phyloP scores from a whole-genome alignment of 2,113 vertebrate genomes.

The Sceloporus undulatus region DNA sequence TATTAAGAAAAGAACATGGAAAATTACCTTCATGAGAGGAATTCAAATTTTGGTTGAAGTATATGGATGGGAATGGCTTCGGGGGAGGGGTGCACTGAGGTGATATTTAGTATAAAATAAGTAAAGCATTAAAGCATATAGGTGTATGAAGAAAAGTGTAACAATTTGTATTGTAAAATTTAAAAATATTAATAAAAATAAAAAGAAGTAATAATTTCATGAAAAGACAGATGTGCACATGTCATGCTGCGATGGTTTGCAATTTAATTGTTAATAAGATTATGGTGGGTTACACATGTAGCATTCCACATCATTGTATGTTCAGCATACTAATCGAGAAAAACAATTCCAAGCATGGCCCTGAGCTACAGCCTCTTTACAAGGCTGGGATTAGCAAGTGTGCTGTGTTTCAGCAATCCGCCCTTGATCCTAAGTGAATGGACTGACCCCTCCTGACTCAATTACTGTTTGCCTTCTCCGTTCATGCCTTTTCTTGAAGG shows the following conservation, averaged over 20 bases:
- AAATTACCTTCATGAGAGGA: too few species aligned
- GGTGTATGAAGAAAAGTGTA: too few species aligned
- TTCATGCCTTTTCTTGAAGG: not conserved
- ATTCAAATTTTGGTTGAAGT: too few species aligned
- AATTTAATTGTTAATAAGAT: not conserved
- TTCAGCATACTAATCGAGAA: not conserved
- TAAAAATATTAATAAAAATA: too few species aligned
- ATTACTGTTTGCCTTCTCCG: not conserved
- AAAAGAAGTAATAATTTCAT: not conserved
- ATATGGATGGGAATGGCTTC: too few species aligned
- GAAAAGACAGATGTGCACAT: not conserved
- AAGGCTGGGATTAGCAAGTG: not conserved
- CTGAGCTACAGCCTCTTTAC: not conserved
- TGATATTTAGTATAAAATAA: too few species aligned
- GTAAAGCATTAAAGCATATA: too few species aligned
- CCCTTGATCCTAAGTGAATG: not conserved
- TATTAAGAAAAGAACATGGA: too few species aligned
- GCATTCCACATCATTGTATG: too few species aligned
- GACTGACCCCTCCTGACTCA: not conserved
- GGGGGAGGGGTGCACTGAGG: too few species aligned
- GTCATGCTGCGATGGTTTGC: not conserved
- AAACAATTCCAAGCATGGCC: not conserved
- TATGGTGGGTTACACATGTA: too few species aligned
- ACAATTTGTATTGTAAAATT: too few species aligned
- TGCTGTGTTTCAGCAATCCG: not conserved